A percentile compares a stretch with the other conserved stretches of the same genome.
These are phyloP conservation scores for Oscheius sp. DNA, from an alignment of 2,888 invertebrate species.

Conservation along the genomic window DNA sequence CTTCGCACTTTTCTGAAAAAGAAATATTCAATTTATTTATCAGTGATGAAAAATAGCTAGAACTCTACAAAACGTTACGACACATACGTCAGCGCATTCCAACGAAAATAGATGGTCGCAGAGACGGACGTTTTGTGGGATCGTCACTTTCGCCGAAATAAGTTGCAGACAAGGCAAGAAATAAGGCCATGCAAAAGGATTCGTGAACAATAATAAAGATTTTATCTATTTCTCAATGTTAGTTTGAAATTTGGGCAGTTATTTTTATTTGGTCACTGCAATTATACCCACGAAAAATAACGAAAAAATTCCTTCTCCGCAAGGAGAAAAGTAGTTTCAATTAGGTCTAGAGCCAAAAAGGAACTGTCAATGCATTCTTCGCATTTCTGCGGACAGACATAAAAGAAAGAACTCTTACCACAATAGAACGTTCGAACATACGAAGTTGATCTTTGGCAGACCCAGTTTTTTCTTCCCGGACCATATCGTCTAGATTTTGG, in stretches of 20 bases:
- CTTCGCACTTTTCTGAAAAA: constrained; percentile 57
- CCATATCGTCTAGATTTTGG: constrained; percentile 68
- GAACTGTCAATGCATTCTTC: not conserved
- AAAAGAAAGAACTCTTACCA: constrained; percentile 43
- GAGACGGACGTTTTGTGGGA: not conserved
- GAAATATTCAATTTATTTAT: no score
- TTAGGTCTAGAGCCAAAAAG: not conserved
- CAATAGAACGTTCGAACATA: constrained; percentile 76
- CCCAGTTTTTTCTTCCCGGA: constrained; percentile 80
- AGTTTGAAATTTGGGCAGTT: no score
- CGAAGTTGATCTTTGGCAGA: constrained; percentile 83
- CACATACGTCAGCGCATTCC: constrained; percentile 22
- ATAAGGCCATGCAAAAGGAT: not conserved
- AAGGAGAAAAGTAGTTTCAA: not conserved
- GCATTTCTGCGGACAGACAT: not conserved
- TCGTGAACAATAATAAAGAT: no score
- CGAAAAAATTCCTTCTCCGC: not conserved
- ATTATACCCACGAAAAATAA: no score
- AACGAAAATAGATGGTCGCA: constrained; percentile 17
- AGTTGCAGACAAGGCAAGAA: not conserved
- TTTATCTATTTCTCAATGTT: no score
- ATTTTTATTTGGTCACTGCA: no score
- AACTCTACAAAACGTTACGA: constrained; percentile 13
- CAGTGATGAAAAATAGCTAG: no score
- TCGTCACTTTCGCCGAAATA: not conserved